Conservation (phyloP, 2,888 invertebrate genomes). For the Tinea semifulvella region DNA sequence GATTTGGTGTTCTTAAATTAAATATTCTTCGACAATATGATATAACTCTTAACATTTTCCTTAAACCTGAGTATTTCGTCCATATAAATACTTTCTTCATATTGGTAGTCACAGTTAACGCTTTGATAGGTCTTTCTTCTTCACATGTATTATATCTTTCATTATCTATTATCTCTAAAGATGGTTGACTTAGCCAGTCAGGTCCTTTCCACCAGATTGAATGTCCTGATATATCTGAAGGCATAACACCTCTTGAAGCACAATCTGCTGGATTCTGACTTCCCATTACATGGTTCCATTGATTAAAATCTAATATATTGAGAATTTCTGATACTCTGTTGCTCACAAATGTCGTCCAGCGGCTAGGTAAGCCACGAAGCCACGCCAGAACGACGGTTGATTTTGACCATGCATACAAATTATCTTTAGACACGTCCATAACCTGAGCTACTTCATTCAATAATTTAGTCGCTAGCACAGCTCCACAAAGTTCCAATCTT, state of each 20-base stretch:
- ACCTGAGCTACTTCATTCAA: slow-evolving; percentile 14
- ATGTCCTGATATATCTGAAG: no score
- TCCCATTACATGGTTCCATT: no score
- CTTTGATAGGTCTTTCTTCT: slow-evolving; percentile 2
- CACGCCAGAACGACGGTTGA: no score
- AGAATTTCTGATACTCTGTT: no score
- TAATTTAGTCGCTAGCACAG: slow-evolving; percentile 13
- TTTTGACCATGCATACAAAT: no score
- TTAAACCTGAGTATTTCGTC: not conserved
- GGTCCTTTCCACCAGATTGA: not conserved
- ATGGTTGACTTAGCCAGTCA: not conserved
- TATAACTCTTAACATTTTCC: not conserved
- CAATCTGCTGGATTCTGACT: no score
- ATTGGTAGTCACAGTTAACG: not conserved
- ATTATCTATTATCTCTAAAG: not conserved
- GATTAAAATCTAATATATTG: no score
- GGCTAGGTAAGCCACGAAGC: no score
- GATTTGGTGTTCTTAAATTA: not conserved
- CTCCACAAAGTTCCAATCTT: slow-evolving; percentile 21
- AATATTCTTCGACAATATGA: not conserved
- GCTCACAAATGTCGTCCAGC: no score
- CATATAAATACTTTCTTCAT: not conserved
- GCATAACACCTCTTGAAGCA: no score
- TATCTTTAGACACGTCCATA: no score
- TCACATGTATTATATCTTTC: no score